Evolutionary conservation across 2,888 invertebrate species (phyloP), one percentile per base, ranked within the genome.

Genomic region (Pimpla rufipes): DNA sequence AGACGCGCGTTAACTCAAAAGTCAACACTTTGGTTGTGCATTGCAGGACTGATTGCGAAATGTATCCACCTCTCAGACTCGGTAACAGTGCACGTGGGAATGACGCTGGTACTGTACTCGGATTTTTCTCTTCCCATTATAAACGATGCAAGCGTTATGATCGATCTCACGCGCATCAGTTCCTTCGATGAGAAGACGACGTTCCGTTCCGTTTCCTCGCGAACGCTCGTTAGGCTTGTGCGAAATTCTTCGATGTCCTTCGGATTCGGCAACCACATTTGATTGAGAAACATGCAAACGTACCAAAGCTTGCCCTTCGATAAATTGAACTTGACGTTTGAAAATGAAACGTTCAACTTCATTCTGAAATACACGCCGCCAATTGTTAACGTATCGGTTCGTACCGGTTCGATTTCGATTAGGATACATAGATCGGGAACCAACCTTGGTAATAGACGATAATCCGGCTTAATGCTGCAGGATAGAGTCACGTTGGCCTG

Each of bases 381-480:
- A 29, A 13, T 71, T 35, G 55, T 55, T 18, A 42, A 47, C 4
- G 18, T 10, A 35, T 37, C 37, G 18, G 11, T 35, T 45, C 10
- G 16, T 67, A 0, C n/a, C n/a, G 45, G 13, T 42, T 47, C 5
- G 37, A 55, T 23, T 16, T 8, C 11, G 50, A 52, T 59, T 55
- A 11, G n/a, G 29, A 0, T 18, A 21, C 50, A 35, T 13, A 59
- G 52, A 11, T 55, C n/a, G 10, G 4, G 66, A 13, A 81, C 0
- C 83, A 88, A 95, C 95, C 95, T 95, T 21, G 97, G 96, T 86
- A 96, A 92, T 82, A 96, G 94, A 88, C 95, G 95, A 91, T 96
- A 96, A 81, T 96, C 96, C 62, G 96, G 96, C 91, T 95, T 95
- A 81, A 96, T 96, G 90, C 96, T 96, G 89, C 96, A 96, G n/a